Evolutionary conservation across 2,888 invertebrate species (phyloP).

Genomic region (Dorcus parallelipipedus): DNA sequence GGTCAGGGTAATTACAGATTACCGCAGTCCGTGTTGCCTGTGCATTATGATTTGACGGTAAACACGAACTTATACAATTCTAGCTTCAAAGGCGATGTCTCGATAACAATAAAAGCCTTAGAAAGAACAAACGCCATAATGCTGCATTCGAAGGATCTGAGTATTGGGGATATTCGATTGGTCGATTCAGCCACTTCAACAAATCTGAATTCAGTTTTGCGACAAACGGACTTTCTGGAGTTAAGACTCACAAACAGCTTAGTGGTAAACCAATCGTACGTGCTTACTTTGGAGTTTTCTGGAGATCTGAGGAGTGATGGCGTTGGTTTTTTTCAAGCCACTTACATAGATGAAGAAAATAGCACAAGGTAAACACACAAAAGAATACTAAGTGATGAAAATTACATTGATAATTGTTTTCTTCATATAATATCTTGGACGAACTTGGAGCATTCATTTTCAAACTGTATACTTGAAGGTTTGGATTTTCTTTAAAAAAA

Average conservation of each 20-base stretch:
- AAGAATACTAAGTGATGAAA: too few relatives aligned
- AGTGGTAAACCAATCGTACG: not conserved
- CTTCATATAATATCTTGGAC: too few relatives aligned
- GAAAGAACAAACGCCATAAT: conserved; percentile 10
- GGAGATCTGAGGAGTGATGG: not conserved
- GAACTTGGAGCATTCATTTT: too few relatives aligned
- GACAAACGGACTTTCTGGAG: conserved; percentile 8
- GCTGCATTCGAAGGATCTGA: conserved; percentile 12
- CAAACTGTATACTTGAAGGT: too few relatives aligned
- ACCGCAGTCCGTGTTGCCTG: conserved; percentile 16
- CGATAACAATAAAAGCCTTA: conserved; percentile 9
- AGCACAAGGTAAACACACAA: not conserved
- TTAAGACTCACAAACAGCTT: not conserved
- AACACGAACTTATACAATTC: conserved; percentile 4
- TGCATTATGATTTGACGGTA: conserved; percentile 15
- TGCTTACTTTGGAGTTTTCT: conserved; percentile 4
- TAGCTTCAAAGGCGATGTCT: conserved; percentile 15
- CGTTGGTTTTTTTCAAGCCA: conserved; percentile 11
- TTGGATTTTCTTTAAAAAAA: too few relatives aligned
- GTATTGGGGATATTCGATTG: too few relatives aligned
- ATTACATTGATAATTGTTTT: too few relatives aligned
- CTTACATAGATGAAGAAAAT: conserved; percentile 1
- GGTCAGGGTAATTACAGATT: conserved; percentile 3
- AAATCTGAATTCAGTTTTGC: not conserved
- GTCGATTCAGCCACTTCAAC: too few relatives aligned